Base-by-base conservation (phyloP, 2,888 invertebrate species). In the Mamestra brassicae region DNA sequence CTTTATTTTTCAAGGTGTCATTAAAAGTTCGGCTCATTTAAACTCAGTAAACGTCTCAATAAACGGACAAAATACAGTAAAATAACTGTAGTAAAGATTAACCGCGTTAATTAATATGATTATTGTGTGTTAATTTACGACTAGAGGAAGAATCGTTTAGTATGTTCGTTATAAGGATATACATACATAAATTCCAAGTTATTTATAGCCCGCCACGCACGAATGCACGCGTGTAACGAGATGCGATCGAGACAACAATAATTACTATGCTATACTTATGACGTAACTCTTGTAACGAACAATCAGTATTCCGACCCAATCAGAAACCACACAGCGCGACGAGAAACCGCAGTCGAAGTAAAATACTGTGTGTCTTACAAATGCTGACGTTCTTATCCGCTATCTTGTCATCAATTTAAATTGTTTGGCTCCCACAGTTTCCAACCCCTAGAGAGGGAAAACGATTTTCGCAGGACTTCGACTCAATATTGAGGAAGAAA, bases 221-320 rank as follows among this genome's bases (percentile, higher is more conserved):
- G 78, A 82, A 67, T 72, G 83, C 69, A 47, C 71, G 54, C 70
- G 61, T 82, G 63, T 68, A 82, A 65, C 72, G 50, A 75, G 81
- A 82, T 54, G 70, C 73, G 52, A 62, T 38, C 42, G 54, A 73
- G 50, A 83, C 58, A 71, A 60, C 62, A 79, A 70, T 75, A 65
- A 76, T 79, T 64, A 74, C 52, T 65, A 52, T 71, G 54, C 45
- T 80, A 74, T 68, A 76, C 68, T 80, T 68, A 68, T 76, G 66
- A 70, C 26, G 73, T 71, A 77, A 75, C 58, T 38, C 63, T 8
- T 50, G 63, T 73, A 65, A 68, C 45, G 34, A 75, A 57, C 42
- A 65, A 61, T 57, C 36, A 62, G 45, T 64, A 71, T 76, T 76
- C 50, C 62, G 65, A 58, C 45, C 50, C 54, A 85, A 66, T 74